Evolutionary conservation across 1,140 invertebrate species (phyloP), one percentile per base, ranked within the genome.

Genomic region (Vanessa tameamea): DNA sequence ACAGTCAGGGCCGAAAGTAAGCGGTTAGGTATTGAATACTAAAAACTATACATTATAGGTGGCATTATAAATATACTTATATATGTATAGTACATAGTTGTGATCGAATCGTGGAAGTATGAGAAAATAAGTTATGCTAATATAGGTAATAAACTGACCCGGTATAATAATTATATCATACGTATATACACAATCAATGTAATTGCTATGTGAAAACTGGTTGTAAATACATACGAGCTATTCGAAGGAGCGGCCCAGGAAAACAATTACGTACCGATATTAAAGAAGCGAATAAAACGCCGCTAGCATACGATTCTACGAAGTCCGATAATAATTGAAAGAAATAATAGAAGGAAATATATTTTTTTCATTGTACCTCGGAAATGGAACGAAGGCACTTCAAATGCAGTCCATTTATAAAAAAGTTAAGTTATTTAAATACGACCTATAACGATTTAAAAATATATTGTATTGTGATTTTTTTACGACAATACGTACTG

Each of bases 91-190:
- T 20, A 20, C 26, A 59, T 61, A 31, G 23, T 23, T 61, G 15
- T 61, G 57, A 61, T 61, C 57, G 57, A 37, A 31, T n/a, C 37
- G 47, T 57, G 12, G 13, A 68, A 50, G 14, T 57, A 57, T 59
- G 57, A 67, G 51, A 26, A 53, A 51, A 51, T 66, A 61, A 12
- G 47, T 66, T 72, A 72, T 65, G 61, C 50, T 65, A 64, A 71
- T 65, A 57, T 72, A 64, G 51, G 63, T 26, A 64, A 65, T 72
- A 64, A 67, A 72, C 20, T 71, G 48, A 64, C 69, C 31, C 48
- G 26, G 47, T 53, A 66, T 73, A 57, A 57, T 57, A 67, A 73
- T 67, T 73, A 71, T 12, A 16, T n/a, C 61, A 51, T 23, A 61
- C 23, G 57, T 50, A 73, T 23, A 55, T 51, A 67, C 59, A 70